Conservation (phyloP, 37 sponge, comb jelly and placozoan genomes). For the Hormiphora californensis region DNA sequence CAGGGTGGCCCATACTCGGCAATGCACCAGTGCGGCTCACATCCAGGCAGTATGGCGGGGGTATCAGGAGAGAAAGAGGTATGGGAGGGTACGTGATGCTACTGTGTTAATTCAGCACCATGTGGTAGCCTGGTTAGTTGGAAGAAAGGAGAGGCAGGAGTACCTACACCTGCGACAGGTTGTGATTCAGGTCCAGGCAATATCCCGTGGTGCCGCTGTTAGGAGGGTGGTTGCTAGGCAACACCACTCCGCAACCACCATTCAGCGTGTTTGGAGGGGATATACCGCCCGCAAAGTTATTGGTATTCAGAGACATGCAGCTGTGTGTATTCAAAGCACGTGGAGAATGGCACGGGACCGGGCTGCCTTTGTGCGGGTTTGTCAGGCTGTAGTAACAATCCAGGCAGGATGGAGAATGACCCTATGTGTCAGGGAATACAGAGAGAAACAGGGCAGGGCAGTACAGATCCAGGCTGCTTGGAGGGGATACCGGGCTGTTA, state of each 20-base stretch:
- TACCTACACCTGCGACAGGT: not conserved
- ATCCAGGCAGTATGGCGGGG: constrained; percentile 1
- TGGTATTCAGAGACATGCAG: not conserved
- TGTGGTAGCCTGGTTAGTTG: not conserved
- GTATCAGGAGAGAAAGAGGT: not conserved
- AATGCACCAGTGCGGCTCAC: not conserved
- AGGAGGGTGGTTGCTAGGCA: not conserved
- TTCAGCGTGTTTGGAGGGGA: constrained; percentile 10
- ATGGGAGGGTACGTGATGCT: not conserved
- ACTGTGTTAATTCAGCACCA: not conserved
- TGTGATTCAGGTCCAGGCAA: not conserved
- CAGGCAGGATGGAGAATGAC: no score
- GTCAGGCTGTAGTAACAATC: no score
- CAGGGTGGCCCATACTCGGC: not conserved
- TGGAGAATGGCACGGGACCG: no score
- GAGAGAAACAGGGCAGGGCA: not conserved
- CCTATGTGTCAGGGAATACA: no score
- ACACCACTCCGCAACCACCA: not conserved
- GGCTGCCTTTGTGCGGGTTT: no score
- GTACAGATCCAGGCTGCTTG: constrained; percentile 15
- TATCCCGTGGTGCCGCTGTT: not conserved
- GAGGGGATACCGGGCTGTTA: not conserved
- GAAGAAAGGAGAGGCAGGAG: not conserved
- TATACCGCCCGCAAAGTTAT: not conserved
- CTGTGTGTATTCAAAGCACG: not conserved